Base-by-base conservation (phyloP, 2,888 invertebrate species). In the Drosophila suboccidentalis region DNA sequence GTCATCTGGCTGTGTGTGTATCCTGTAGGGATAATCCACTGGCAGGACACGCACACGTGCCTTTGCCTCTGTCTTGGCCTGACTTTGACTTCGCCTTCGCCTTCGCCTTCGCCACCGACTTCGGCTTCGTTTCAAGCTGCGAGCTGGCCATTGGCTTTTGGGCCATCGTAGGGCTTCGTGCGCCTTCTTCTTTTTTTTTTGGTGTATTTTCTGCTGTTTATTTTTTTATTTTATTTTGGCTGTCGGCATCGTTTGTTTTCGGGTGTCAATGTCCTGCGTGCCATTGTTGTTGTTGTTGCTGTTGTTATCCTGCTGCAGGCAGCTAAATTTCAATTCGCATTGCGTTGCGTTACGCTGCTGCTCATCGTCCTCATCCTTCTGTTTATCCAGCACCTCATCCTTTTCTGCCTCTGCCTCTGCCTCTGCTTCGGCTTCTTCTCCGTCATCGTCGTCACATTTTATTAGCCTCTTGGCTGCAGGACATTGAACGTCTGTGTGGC, bases 211-310 rank as follows among this genome's bases (percentile, higher is more conserved):
- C 54, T 75, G 50, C 54, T 22, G 22, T 22, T 22, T 22, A 3
- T 22, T 4, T 54, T 55, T 29, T 49, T n/a, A n/a, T 60, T 64
- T 39, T 69, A 68, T 73, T 78, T 78, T 67, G 89, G 82, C 87
- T 82, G 90, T 88, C 88, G 77, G 80, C 75, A 75, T 75, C 69
- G 66, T 75, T 82, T 81, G 75, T 80, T 84, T 82, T 83, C 80
- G 90, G 89, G 90, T 90, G 89, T 89, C 89, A 89, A 89, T 90
- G 89, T 90, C 89, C 88, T 89, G 81, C 84, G 82, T 85, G 69
- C 65, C 38, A 58, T 29, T 65, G 49, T 3, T 38, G 41, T 26
- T 60, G 39, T 22, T 55, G 50, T 2, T 67, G 50, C 22, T 54
- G 58, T 43, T 72, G 74, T 50, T 80, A 61, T 64, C 58, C 75